Percentiles rank a stretch among this genome's conserved stretches.
phyloP scores from a whole-genome alignment of 2,888 invertebrate genomes.

The Philereme transversata region DNA sequence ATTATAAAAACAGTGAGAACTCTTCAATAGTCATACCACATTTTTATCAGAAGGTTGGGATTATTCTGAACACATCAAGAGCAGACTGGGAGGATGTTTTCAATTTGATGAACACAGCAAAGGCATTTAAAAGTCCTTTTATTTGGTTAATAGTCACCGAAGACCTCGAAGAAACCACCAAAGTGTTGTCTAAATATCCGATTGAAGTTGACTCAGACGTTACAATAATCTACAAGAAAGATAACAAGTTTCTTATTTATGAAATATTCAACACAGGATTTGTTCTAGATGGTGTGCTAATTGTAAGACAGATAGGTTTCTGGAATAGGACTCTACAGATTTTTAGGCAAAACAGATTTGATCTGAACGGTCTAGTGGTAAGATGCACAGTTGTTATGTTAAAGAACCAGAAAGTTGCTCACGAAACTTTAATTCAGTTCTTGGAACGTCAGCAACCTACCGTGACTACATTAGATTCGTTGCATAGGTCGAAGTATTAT shows the following conservation, averaged over 20 bases:
- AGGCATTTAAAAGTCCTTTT: constrained; percentile 53
- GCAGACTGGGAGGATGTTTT: constrained; percentile 54
- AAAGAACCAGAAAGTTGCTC: constrained; percentile 53
- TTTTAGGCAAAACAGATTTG: constrained; percentile 64
- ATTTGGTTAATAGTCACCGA: constrained; percentile 67
- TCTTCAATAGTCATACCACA: constrained; percentile 31
- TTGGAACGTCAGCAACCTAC: constrained; percentile 69
- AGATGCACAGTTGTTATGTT: constrained; percentile 80
- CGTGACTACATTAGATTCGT: constrained; percentile 83
- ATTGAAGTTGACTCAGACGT: constrained; percentile 78
- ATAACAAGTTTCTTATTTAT: constrained; percentile 55
- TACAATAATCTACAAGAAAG: constrained; percentile 52
- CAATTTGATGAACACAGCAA: constrained; percentile 31
- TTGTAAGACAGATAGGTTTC: constrained; percentile 73
- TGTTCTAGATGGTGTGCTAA: constrained; percentile 76
- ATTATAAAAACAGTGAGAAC: constrained; percentile 23
- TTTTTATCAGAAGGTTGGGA: constrained; percentile 49
- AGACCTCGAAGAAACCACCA: constrained; percentile 45
- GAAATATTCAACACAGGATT: constrained; percentile 84
- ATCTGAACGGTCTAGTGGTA: constrained; percentile 82
- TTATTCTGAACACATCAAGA: constrained; percentile 61
- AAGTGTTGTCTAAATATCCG: constrained; percentile 58
- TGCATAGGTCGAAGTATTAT: constrained; percentile 86
- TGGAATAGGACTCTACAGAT: constrained; percentile 66
- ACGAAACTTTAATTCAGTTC: constrained; percentile 78